Conservation (phyloP, 1,140 invertebrate genomes). For the Bombus turneri region DNA sequence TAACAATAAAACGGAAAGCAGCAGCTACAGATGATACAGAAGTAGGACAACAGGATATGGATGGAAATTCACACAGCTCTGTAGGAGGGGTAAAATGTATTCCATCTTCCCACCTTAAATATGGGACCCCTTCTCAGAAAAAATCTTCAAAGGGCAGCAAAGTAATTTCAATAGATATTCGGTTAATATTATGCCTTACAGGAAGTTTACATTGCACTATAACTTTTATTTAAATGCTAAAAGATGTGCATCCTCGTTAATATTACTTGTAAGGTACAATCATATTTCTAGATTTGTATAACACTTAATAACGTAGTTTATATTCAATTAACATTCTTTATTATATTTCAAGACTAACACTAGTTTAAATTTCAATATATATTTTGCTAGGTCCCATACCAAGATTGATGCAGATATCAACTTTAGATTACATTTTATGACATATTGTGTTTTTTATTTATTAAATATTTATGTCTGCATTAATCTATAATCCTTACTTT, state of each 20-base stretch:
- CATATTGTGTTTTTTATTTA: constrained; percentile 2
- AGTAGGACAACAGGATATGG: constrained; percentile 70
- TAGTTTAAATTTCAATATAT: constrained; percentile 42
- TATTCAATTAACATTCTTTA: constrained; percentile 41
- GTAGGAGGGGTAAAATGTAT: constrained; percentile 80
- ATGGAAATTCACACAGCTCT: constrained; percentile 71
- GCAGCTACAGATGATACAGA: constrained; percentile 79
- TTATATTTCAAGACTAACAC: constrained; percentile 55
- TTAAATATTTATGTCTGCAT: constrained; percentile 51
- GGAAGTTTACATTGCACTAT: constrained; percentile 49
- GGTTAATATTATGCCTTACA: constrained; percentile 62
- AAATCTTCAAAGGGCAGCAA: constrained; percentile 81
- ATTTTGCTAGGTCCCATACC: constrained; percentile 59
- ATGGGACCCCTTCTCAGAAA: constrained; percentile 76
- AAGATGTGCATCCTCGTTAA: constrained; percentile 57
- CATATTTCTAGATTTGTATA: constrained; percentile 48
- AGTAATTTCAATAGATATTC: constrained; percentile 75
- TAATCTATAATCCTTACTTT: constrained; percentile 52
- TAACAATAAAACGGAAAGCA: constrained; percentile 91
- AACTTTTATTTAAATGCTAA: constrained; percentile 59
- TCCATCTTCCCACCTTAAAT: constrained; percentile 79
- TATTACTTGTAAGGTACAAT: constrained; percentile 61
- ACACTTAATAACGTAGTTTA: constrained; percentile 51
- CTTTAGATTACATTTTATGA: background rate
- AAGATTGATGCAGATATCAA: constrained; percentile 63